Percentiles rank a stretch among this genome's conserved stretches.
phyloP scores from a whole-genome alignment of 2,113 vertebrate species.

The Eulemur rufifrons region DNA sequence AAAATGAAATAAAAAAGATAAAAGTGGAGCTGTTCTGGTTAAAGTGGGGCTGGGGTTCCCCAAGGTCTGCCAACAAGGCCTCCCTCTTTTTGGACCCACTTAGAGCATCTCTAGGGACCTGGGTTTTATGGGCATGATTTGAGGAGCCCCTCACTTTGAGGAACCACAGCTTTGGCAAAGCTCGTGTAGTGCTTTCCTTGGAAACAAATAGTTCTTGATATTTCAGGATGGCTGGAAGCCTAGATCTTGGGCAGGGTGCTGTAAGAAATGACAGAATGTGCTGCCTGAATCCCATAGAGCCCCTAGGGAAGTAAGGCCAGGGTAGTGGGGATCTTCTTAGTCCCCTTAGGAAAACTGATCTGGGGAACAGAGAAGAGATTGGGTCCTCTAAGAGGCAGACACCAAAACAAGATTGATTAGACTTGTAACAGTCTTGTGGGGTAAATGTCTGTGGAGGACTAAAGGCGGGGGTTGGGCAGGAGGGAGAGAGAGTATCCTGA shows the following conservation, averaged over 20 bases:
- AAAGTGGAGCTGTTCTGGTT: background rate
- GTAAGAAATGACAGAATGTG: conserved; percentile 34
- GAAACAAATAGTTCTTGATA: conserved; percentile 64
- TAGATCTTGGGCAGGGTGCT: conserved; percentile 39
- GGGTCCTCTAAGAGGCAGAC: background rate
- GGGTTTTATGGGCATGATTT: background rate
- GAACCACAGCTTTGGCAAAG: conserved; percentile 55
- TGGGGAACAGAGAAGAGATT: background rate
- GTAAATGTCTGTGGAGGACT: background rate
- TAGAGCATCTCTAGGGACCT: background rate
- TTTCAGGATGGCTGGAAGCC: conserved; percentile 58
- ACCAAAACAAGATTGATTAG: background rate
- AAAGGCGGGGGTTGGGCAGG: background rate
- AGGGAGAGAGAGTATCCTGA: background rate
- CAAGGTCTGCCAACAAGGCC: background rate
- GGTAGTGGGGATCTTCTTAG: background rate
- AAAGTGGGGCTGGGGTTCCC: background rate
- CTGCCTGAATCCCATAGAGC: background rate
- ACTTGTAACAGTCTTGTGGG: background rate
- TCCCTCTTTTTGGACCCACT: background rate
- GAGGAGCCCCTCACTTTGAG: conserved; percentile 21
- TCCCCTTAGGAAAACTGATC: background rate
- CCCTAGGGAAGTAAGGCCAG: background rate
- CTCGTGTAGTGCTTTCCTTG: conserved; percentile 26
- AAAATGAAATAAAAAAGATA: background rate